Evolutionary conservation across 2,888 invertebrate genomes (phyloP).

Genomic region (Taenaris catops): DNA sequence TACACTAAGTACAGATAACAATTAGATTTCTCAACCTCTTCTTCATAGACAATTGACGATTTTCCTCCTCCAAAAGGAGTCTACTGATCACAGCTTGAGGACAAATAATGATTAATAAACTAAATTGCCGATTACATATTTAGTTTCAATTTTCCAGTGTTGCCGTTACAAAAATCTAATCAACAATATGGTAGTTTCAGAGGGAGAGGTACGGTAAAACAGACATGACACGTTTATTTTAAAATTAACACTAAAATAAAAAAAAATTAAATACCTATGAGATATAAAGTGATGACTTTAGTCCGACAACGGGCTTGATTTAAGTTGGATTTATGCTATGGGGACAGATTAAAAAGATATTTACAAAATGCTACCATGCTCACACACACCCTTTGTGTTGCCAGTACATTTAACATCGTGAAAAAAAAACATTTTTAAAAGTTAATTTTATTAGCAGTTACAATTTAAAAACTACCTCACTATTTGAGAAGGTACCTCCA

Average conservation of each 20-base stretch:
- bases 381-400: conserved; percentile 52
- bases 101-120: neutral
- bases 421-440: conserved; percentile 13
- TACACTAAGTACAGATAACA: conserved; percentile 55
- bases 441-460: conserved; percentile 12
- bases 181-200: conserved; percentile 36
- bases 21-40: conserved; percentile 45
- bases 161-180: conserved; percentile 38
- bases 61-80: conserved; percentile 24
- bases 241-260: conserved; percentile 61
- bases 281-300: conserved; percentile 73
- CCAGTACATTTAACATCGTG: conserved; percentile 31
- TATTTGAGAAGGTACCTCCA: conserved; percentile 8
- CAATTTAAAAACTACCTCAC: conserved; percentile 9
- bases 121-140: conserved; percentile 1
- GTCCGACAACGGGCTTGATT: conserved; percentile 50
- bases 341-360: conserved; percentile 64
- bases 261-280: conserved; percentile 78
- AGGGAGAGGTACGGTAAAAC: conserved; percentile 50
- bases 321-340: conserved; percentile 72
- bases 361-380: conserved; percentile 74
- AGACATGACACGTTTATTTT: conserved; percentile 66
- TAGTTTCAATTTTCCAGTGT: conserved; percentile 19
- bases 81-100: conserved; percentile 25
- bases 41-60: conserved; percentile 40